phyloP scores from a whole-genome alignment of 2,888 invertebrate genomes.

The Agrenia bidenticulata region DNA sequence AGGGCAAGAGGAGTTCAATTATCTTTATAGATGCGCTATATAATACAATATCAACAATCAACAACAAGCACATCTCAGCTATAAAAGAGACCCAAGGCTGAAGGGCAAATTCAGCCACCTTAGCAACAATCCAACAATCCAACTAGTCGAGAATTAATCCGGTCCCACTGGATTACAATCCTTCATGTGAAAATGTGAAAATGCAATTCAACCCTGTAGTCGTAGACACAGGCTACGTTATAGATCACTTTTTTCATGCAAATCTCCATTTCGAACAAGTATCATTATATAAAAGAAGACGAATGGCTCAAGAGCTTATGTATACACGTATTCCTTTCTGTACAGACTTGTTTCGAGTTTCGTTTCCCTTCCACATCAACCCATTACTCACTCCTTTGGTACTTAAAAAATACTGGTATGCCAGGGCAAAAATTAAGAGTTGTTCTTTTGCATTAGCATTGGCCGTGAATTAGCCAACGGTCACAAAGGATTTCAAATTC shows the following conservation, averaged over 20 bases:
- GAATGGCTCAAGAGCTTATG: background rate
- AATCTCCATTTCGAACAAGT: background rate
- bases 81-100: too few species aligned
- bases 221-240: background rate
- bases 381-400: background rate
- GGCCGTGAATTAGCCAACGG: too few species aligned
- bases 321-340: too few species aligned
- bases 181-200: background rate
- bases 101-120: too few species aligned
- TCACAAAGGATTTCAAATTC: too few species aligned
- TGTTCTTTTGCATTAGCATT: background rate
- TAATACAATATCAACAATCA: too few species aligned
- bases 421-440: background rate
- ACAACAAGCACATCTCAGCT: too few species aligned
- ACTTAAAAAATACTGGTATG: background rate
- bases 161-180: conserved; percentile 4
- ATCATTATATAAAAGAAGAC: background rate
- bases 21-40: background rate
- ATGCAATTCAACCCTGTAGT: conserved; percentile 1
- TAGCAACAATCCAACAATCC: too few species aligned
- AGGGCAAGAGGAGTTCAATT: conserved; percentile 16
- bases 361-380: background rate
- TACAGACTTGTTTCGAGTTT: background rate
- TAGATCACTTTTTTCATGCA: conserved; percentile 2
- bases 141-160: background rate